These are phyloP conservation scores for Misgurnus anguillicaudatus DNA, from an alignment of 2,113 vertebrate genomes.

Conservation along the genomic window DNA sequence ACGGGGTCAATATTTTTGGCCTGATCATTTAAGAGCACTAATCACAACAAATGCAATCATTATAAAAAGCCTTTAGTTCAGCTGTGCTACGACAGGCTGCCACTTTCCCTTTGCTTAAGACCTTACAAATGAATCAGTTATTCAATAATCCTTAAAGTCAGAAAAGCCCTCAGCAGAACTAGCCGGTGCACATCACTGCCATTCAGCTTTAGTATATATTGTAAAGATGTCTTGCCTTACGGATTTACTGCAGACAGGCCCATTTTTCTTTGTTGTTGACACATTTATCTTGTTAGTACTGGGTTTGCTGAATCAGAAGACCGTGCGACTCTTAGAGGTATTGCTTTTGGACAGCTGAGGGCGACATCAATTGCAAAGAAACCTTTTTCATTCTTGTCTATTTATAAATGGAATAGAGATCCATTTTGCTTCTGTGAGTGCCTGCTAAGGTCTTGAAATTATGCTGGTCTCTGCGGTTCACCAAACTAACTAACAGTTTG, in stretches of 20 bases:
- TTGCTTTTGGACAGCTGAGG: slow-evolving; percentile 72
- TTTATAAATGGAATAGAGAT: background rate
- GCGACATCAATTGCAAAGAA: slow-evolving; percentile 65
- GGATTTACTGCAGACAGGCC: slow-evolving; percentile 45
- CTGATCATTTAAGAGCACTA: slow-evolving; percentile 71
- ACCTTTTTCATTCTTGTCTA: background rate
- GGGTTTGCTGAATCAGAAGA: slow-evolving; percentile 71
- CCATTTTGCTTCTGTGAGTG: background rate
- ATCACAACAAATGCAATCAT: slow-evolving; percentile 71
- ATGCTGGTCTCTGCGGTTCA: background rate
- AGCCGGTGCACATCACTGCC: slow-evolving; percentile 56
- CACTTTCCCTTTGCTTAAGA: slow-evolving; percentile 42
- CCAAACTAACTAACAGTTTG: background rate
- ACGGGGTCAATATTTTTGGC: slow-evolving; percentile 62
- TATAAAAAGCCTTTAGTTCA: slow-evolving; percentile 63
- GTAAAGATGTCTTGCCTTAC: slow-evolving; percentile 26
- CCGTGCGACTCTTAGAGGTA: slow-evolving; percentile 74
- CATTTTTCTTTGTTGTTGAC: slow-evolving; percentile 63
- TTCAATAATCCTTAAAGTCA: slow-evolving; percentile 59
- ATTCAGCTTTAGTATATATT: slow-evolving; percentile 30
- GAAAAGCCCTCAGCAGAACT: slow-evolving; percentile 58
- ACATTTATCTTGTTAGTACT: slow-evolving; percentile 69
- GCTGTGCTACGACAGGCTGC: slow-evolving; percentile 55
- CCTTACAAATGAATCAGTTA: slow-evolving; percentile 51
- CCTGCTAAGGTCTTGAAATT: background rate